Conservation (phyloP, 2,888 invertebrate genomes). For the Epirrhoe alternata region DNA sequence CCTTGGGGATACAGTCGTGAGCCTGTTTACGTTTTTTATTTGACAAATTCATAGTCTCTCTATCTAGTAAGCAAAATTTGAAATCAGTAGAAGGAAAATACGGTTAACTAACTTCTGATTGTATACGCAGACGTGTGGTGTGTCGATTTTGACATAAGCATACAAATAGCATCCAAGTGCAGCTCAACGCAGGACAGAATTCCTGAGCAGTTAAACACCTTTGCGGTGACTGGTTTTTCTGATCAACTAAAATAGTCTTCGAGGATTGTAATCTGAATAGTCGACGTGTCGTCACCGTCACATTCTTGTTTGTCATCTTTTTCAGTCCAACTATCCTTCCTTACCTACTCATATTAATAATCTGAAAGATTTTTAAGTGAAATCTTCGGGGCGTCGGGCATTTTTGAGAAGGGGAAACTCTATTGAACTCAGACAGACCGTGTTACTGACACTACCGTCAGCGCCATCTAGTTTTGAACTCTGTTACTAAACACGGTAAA, state of each 20-base stretch:
- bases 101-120: slow-evolving; percentile 8
- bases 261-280: slow-evolving; percentile 11
- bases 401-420: too few species aligned
- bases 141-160: slow-evolving; percentile 27
- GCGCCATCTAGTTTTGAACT: too few species aligned
- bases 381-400: too few species aligned
- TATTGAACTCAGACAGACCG: too few species aligned
- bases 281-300: not conserved
- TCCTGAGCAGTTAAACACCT: slow-evolving; percentile 28
- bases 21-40: too few species aligned
- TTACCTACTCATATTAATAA: too few species aligned
- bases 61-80: not conserved
- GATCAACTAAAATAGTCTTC: slow-evolving; percentile 15
- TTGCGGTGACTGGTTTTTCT: slow-evolving; percentile 18
- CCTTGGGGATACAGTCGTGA: too few species aligned
- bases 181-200: slow-evolving; percentile 22
- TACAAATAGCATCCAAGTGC: slow-evolving; percentile 26
- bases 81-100: not conserved
- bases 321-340: not conserved
- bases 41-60: too few species aligned
- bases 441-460: too few species aligned
- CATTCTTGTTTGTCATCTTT: not conserved
- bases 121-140: slow-evolving; percentile 7
- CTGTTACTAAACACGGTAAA: too few species aligned
- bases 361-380: too few species aligned